phyloP scores from a whole-genome alignment of 2,888 invertebrate genomes.

The Eupithecia centaureata region DNA sequence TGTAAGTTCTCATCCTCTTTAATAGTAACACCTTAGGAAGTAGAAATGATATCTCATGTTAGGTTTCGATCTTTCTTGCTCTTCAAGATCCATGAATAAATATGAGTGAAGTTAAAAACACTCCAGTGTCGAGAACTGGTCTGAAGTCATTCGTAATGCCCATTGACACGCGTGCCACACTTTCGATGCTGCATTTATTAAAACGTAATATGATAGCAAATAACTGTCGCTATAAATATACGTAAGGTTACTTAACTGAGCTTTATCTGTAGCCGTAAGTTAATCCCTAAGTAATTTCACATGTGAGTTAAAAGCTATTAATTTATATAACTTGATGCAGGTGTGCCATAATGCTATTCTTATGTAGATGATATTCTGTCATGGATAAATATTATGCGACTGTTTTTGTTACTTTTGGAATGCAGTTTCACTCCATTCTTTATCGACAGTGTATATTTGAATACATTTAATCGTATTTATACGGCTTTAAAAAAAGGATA shows the following conservation, averaged over 20 bases:
- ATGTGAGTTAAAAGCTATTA: slow-evolving; percentile 2
- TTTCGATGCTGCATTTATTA: slow-evolving; percentile 54
- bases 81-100: slow-evolving; percentile 32
- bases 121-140: slow-evolving; percentile 46
- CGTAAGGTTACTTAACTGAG: slow-evolving; percentile 13
- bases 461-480: not conserved
- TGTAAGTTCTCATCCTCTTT: not conserved
- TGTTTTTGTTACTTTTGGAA: not conserved
- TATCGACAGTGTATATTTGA: not conserved
- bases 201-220: slow-evolving; percentile 20
- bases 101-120: slow-evolving; percentile 37
- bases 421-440: slow-evolving; percentile 1
- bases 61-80: not conserved
- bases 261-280: not conserved
- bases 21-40: not conserved
- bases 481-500: too few relatives aligned
- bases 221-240: slow-evolving; percentile 22
- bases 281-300: slow-evolving; percentile 9
- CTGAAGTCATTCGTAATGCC: slow-evolving; percentile 55
- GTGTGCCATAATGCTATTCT: slow-evolving; percentile 2
- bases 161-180: slow-evolving; percentile 58
- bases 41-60: not conserved
- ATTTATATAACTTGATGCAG: slow-evolving; percentile 15
- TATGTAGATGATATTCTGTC: slow-evolving; percentile 1
- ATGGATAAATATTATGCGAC: not conserved